Percentiles rank a stretch among this genome's conserved stretches.
Conservation (phyloP, 2,113 vertebrate genomes). For the Puntigrus tetrazona region DNA sequence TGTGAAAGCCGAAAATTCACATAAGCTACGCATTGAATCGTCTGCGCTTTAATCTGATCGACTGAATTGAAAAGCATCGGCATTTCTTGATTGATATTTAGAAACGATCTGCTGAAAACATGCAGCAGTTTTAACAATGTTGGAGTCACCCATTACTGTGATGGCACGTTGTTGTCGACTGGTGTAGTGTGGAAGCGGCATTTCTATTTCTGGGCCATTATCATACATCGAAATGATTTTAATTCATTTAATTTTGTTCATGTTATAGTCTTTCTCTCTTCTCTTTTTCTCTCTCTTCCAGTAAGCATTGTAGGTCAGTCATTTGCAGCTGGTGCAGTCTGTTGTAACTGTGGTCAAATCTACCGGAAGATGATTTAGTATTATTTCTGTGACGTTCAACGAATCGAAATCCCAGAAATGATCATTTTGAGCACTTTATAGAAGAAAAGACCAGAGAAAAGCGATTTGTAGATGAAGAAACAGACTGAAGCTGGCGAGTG, state of each 20-base stretch:
- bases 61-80: not conserved
- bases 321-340: slow-evolving; percentile 51
- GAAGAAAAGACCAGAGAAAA: not conserved
- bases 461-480: not conserved
- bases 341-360: slow-evolving; percentile 54
- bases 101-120: not conserved
- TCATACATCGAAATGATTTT: slow-evolving; percentile 48
- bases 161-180: not conserved
- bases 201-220: slow-evolving; percentile 39
- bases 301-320: slow-evolving; percentile 51
- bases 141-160: not conserved
- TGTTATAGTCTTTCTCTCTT: slow-evolving; percentile 3
- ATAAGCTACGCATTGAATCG: too few relatives aligned
- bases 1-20: not conserved
- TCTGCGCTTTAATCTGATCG: not conserved
- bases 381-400: slow-evolving; percentile 42
- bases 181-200: not conserved
- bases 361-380: slow-evolving; percentile 46
- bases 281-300: slow-evolving; percentile 5
- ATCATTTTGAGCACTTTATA: slow-evolving; percentile 10
- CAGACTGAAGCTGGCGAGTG: slow-evolving; percentile 31
- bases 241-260: slow-evolving; percentile 38
- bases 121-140: not conserved
- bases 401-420: not conserved
- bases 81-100: not conserved